Base-by-base conservation (phyloP, 1,140 invertebrate genomes). In the Popillia japonica region DNA sequence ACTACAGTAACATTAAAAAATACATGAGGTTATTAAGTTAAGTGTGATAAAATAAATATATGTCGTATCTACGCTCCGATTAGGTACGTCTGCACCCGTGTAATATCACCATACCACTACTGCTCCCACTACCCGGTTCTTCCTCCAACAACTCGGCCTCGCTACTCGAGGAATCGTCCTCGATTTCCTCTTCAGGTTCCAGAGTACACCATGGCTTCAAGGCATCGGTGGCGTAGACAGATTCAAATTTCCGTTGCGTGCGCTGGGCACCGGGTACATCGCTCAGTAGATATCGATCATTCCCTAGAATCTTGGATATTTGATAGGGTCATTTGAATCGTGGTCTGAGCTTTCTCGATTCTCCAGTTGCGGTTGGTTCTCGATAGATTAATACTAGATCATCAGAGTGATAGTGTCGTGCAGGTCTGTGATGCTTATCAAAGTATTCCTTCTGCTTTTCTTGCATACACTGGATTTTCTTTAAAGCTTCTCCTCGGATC, bases 281-380 rank as follows among this genome's bases (percentile, higher is more conserved):
- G n/a, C 3, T 55, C 11, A n/a, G n/a, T n/a, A n/a, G n/a, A 78
- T 22, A 23, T 78, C 64, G 4, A 14, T 17, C 3, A 73, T 78
- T 22, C 0, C n/a, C 22, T 14, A 78, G 3, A 40, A 41, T 11
- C 3, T 41, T n/a, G 1, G 22, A n/a, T 0, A 74, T 48, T 78
- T 72, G 40, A 17, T 40, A 74, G 0, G 64, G 64, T 7, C 64
- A 3, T 23, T 22, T 72, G 10, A 72, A 78, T 10, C 27, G 20
- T 3, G 77, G 64, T 27, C 40, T n/a, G 3, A 78, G 20, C 64
- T 78, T 78, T 17, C 48, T 11, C 42, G 59, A 27, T 20, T 74
- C 55, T 17, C 77, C 77, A 7, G 22, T 77, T 6, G 76, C 48
- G 9, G n/a, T 2, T 40, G 77, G 77, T 23, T 44, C 23, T 22